These are phyloP conservation scores for Danio albolineatus DNA, from an alignment of 2,797 vertebrate species.

Conservation along the genomic window DNA sequence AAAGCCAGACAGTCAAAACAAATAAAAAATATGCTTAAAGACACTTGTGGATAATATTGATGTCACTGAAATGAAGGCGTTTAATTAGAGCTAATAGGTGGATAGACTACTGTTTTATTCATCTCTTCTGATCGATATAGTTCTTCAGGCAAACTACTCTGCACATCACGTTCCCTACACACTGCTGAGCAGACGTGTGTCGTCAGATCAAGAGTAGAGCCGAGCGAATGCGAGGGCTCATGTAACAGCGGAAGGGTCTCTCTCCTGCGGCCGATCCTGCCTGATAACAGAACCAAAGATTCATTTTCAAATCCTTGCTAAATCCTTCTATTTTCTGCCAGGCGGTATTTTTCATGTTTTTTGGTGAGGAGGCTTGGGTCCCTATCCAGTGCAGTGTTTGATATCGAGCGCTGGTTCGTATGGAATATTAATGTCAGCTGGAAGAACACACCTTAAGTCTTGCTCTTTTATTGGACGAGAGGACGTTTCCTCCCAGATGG, in stretches of 20 bases:
- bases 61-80: background rate
- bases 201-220: constrained; percentile 60
- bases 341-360: constrained; percentile 25
- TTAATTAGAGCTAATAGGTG: constrained; percentile 2
- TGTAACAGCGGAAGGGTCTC: constrained; percentile 63
- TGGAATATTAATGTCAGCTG: constrained; percentile 20
- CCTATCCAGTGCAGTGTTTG: constrained; percentile 25
- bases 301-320: constrained; percentile 61
- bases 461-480: constrained; percentile 15
- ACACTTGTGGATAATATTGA: background rate
- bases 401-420: background rate
- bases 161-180: background rate
- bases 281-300: constrained; percentile 64
- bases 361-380: background rate
- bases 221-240: constrained; percentile 65
- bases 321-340: constrained; percentile 58
- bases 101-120: constrained; percentile 23
- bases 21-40: background rate
- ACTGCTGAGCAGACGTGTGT: constrained; percentile 6
- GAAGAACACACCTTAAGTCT: constrained; percentile 31
- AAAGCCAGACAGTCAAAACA: background rate
- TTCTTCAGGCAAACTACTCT: background rate
- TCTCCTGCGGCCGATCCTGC: constrained; percentile 68
- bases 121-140: constrained; percentile 17
- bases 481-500: background rate